Evolutionary conservation across 1,140 invertebrate genomes (phyloP), one percentile per base, ranked within the genome.

Genomic region (Hyles euphorbiae): DNA sequence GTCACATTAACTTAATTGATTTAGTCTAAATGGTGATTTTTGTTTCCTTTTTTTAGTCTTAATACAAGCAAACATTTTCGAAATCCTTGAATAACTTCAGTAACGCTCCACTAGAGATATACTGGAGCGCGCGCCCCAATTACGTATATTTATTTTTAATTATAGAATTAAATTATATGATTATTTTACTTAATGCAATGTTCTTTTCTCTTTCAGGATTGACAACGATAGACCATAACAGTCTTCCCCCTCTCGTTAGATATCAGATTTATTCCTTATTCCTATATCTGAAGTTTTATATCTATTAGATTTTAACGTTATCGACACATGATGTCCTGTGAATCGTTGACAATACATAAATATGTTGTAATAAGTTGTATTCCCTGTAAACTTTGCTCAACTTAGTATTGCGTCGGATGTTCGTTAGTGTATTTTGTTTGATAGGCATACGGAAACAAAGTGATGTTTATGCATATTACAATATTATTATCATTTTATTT

Each of bases 211-310:
- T 84, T 82, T 45, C 84, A 88, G 84, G 76, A 70, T 64, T 66
- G 65, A 81, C 78, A 77, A 83, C 81, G 74, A 83, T 80, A 80
- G 76, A 86, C 82, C 83, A 83, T 76, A 70, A 69, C 71, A 85
- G 83, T 88, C 85, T 88, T 88, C 85, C 84, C 78, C 78, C 77
- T 76, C 76, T 83, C 74, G 72, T 86, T 85, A 87, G 72, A 81
- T 85, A 77, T 78, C 76, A 85, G 70, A 84, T 82, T 78, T 76
- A 83, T 77, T 76, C 70, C 77, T 74, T 84, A 85, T 85, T 86
- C 72, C 81, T 86, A 82, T 85, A 82, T 78, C 80, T 78, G 65
- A 79, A 70, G 65, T 84, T 83, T 82, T 81, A 80, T 87, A 87
- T 83, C 72, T 80, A 84, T 74, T 83, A 81, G 76, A 76, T 65